Percentiles rank a stretch among this genome's conserved stretches.
These are phyloP conservation scores for Astreopora myriophthalma DNA, from an alignment of 64 coral and sea anemone genomes.

Conservation along the genomic window DNA sequence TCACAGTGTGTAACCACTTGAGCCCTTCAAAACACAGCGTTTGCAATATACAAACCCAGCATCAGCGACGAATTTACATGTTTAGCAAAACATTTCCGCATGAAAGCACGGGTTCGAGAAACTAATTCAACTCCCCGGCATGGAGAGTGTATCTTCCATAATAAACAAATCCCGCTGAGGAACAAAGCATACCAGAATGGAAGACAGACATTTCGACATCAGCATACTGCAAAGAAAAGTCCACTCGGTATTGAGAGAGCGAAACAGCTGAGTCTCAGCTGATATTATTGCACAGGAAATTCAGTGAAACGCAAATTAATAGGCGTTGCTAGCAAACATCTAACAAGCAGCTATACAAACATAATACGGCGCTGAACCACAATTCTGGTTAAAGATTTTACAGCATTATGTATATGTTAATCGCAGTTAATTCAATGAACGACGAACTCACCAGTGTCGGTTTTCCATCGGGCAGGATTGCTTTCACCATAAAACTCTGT, in stretches of 20 bases:
- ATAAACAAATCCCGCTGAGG: not conserved
- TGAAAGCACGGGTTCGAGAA: not conserved
- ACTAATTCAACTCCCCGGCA: not conserved
- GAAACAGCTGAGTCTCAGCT: not conserved
- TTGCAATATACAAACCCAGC: not conserved
- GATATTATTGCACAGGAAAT: not conserved
- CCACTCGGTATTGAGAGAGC: not conserved
- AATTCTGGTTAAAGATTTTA: not conserved
- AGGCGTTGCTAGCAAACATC: not conserved
- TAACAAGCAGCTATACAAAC: not conserved
- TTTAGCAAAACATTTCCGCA: constrained; percentile 20
- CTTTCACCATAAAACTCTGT: constrained; percentile 83
- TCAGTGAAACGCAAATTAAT: constrained; percentile 1
- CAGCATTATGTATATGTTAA: not conserved
- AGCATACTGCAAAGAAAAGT: not conserved
- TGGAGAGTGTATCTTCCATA: not conserved
- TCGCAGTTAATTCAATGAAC: not conserved
- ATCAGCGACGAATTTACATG: not conserved
- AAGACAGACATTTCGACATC: constrained; percentile 37
- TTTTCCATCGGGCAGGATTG: constrained; percentile 86
- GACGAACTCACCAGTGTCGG: constrained; percentile 74
- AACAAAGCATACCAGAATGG: not conserved
- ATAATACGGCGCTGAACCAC: not conserved
- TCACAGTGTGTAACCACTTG: not conserved
- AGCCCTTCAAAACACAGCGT: not conserved